phyloP scores from a whole-genome alignment of 1,140 invertebrate species.

The Penaeus chinensis region DNA sequence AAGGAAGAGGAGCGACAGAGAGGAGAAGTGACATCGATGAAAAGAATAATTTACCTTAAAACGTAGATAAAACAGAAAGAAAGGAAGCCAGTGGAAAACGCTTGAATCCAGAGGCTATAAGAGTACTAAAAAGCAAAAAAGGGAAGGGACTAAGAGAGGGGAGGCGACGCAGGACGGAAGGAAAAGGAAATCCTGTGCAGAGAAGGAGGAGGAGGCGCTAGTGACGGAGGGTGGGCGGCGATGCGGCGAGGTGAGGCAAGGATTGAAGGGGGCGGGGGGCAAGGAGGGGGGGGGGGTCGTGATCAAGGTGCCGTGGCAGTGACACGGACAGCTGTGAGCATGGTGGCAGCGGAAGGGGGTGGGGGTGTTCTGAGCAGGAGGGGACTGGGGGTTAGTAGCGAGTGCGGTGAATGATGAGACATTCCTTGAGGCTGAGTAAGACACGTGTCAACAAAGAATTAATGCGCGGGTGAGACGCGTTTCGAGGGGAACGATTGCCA shows the following conservation, averaged over 20 bases:
- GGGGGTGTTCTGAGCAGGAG: too few species aligned
- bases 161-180: neutral
- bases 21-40: neutral
- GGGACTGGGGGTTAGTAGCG: too few species aligned
- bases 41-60: too few species aligned
- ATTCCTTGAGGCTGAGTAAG: too few species aligned
- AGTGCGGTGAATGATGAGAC: too few species aligned
- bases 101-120: neutral
- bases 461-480: too few species aligned
- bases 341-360: too few species aligned
- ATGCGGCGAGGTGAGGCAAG: slow-evolving; percentile 3
- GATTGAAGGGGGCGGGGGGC: neutral
- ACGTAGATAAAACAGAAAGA: neutral
- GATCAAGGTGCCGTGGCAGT: too few species aligned
- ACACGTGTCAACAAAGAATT: too few species aligned
- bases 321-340: too few species aligned
- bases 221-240: neutral
- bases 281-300: neutral
- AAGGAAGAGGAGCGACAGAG: neutral
- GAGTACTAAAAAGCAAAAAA: slow-evolving; percentile 4
- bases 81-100: neutral
- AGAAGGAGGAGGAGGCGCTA: neutral
- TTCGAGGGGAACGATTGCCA: too few species aligned
- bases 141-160: neutral
- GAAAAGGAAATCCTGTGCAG: neutral